phyloP scores from a whole-genome alignment of 1,140 invertebrate genomes.

The Metaphire vulgaris region DNA sequence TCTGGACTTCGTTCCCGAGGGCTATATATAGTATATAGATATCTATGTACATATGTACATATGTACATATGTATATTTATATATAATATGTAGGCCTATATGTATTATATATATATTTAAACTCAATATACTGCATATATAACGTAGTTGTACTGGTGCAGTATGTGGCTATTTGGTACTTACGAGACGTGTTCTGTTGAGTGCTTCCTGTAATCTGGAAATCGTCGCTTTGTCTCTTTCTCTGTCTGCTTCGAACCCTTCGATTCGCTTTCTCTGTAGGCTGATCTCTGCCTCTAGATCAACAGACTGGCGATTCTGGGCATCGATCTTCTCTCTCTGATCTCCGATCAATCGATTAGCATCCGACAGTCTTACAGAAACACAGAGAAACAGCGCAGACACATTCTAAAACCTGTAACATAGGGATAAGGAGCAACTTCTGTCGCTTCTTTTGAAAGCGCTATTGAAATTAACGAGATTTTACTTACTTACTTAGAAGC shows the following conservation, averaged over 20 bases:
- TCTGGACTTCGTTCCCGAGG: too few relatives aligned
- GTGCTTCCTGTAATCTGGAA: constrained; percentile 44
- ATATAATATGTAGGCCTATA: background rate
- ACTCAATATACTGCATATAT: background rate
- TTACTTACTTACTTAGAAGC: too few relatives aligned
- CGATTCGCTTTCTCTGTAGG: constrained; percentile 53
- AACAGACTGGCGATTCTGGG: constrained; percentile 53
- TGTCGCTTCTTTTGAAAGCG: too few relatives aligned
- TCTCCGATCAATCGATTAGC: constrained; percentile 48
- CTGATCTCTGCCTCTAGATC: constrained; percentile 56
- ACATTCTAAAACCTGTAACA: too few relatives aligned
- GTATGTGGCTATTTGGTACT: too few relatives aligned
- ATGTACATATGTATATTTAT: background rate
- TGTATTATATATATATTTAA: background rate
- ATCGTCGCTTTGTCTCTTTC: constrained; percentile 49
- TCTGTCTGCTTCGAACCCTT: constrained; percentile 53
- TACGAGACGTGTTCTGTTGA: constrained; percentile 44
- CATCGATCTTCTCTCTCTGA: constrained; percentile 53
- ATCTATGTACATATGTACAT: background rate
- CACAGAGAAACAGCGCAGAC: too few relatives aligned
- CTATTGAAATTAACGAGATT: too few relatives aligned
- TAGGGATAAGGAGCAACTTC: too few relatives aligned
- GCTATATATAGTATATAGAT: background rate
- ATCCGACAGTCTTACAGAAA: constrained; percentile 49
- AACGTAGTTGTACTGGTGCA: background rate